Evolutionary conservation across 1,140 invertebrate genomes (phyloP).

Genomic region (Armadillidium nasatum): DNA sequence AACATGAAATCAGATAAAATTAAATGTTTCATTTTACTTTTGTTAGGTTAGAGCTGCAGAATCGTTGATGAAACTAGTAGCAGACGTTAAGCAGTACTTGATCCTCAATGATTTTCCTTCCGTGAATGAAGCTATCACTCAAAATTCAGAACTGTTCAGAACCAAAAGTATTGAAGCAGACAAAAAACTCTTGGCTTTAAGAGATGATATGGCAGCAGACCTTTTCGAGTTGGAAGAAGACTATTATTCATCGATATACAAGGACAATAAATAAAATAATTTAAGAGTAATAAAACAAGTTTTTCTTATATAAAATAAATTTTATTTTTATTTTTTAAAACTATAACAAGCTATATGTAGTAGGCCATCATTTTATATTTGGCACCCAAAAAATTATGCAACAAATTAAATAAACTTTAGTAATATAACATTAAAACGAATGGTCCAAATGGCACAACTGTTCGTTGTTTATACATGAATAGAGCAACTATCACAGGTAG

Average conservation of each 20-base stretch:
- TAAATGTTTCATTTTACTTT: not conserved
- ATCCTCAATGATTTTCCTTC: constrained; percentile 96
- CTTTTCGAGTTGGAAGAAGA: constrained; percentile 95
- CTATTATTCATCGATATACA: constrained; percentile 92
- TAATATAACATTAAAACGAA: too few species aligned
- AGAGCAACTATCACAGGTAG: too few species aligned
- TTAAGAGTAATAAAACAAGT: too few species aligned
- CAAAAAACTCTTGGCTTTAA: constrained; percentile 80
- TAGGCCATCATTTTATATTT: too few species aligned
- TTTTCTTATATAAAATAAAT: too few species aligned
- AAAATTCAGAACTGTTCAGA: constrained; percentile 82
- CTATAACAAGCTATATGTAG: too few species aligned
- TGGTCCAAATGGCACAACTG: too few species aligned
- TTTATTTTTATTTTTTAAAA: too few species aligned
- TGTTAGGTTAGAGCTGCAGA: constrained; percentile 78
- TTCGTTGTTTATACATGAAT: too few species aligned
- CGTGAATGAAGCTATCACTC: constrained; percentile 89
- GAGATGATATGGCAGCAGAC: constrained; percentile 92
- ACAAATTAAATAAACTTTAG: too few species aligned
- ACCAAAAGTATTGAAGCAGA: constrained; percentile 81
- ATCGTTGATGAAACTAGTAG: constrained; percentile 91
- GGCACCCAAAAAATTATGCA: too few species aligned
- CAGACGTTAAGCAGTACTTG: constrained; percentile 93
- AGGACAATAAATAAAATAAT: constrained; percentile 50
- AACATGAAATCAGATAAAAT: too few species aligned